Evolutionary conservation across 2,888 invertebrate genomes (phyloP).

Genomic region (Listrodromus nycthemerus): DNA sequence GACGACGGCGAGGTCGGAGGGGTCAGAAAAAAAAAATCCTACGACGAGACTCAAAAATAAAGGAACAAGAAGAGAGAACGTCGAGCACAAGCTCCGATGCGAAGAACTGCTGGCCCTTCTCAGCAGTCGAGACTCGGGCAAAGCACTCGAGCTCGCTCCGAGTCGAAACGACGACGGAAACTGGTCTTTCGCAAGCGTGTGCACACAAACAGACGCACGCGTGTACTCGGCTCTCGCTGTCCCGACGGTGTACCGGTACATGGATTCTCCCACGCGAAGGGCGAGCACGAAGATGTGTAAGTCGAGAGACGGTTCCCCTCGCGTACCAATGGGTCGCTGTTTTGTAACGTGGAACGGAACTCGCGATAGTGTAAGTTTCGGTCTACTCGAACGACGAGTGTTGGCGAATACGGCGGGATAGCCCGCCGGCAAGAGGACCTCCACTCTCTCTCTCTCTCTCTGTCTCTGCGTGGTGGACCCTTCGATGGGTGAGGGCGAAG

Average conservation of each 20-base stretch:
- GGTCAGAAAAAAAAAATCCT: constrained; percentile 12
- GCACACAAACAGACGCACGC: constrained; percentile 6
- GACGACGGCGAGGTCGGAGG: not conserved
- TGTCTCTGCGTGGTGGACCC: constrained; percentile 25
- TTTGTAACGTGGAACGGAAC: constrained; percentile 14
- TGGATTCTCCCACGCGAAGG: constrained; percentile 37
- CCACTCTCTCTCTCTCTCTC: not conserved
- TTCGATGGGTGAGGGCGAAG: constrained; percentile 36
- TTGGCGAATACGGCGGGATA: constrained; percentile 34
- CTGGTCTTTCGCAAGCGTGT: constrained; percentile 31
- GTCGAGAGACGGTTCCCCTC: not conserved
- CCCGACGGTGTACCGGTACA: constrained; percentile 11
- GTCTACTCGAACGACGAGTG: constrained; percentile 18
- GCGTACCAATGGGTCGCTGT: not conserved
- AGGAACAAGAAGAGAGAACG: not conserved
- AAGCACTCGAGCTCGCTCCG: constrained; percentile 18
- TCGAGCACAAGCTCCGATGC: constrained; percentile 21
- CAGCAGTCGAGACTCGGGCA: constrained; percentile 28
- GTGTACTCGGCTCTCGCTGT: constrained; percentile 7
- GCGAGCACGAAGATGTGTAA: constrained; percentile 6
- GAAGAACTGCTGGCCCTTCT: constrained; percentile 10
- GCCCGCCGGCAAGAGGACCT: constrained; percentile 47
- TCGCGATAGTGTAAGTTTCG: not conserved
- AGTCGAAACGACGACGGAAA: constrained; percentile 32
- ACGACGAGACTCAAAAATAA: constrained; percentile 30